These are phyloP conservation scores for Ostrea denselamellosa DNA, from an alignment of 1,140 invertebrate genomes.

Conservation along the genomic window DNA sequence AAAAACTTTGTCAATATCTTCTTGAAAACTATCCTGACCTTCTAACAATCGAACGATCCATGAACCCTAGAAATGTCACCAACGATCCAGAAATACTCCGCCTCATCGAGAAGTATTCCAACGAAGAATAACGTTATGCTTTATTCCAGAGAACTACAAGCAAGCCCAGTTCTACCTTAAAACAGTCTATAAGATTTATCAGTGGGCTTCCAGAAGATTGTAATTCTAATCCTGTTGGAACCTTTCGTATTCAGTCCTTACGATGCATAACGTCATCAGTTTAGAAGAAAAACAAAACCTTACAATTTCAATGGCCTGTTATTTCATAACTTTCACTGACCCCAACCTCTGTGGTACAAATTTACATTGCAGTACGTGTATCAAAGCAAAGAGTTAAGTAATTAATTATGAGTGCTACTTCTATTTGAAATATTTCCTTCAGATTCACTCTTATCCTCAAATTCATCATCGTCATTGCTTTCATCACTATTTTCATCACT, in stretches of 20 bases:
- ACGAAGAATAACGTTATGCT: neutral
- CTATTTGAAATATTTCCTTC: neutral
- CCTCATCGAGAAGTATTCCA: neutral
- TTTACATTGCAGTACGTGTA: neutral
- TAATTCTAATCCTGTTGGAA: no score
- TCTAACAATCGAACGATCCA: neutral
- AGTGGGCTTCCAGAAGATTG: no score
- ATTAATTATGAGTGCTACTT: neutral
- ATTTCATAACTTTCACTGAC: no score
- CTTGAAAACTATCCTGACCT: neutral
- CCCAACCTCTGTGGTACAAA: no score
- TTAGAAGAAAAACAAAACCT: no score
- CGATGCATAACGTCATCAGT: no score
- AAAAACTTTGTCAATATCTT: neutral
- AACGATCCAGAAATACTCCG: neutral
- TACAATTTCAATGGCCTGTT: no score
- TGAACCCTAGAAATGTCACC: neutral
- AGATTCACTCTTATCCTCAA: neutral
- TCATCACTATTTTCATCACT: conserved; percentile 50
- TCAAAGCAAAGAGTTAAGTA: neutral
- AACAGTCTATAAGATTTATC: no score
- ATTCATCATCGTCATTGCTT: conserved; percentile 34
- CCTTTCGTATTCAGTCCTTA: no score
- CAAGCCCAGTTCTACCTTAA: neutral
- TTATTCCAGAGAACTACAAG: neutral